These are phyloP conservation scores for Taeniopygia guttata DNA, from an alignment of 2,797 vertebrate species.

Conservation along the genomic window DNA sequence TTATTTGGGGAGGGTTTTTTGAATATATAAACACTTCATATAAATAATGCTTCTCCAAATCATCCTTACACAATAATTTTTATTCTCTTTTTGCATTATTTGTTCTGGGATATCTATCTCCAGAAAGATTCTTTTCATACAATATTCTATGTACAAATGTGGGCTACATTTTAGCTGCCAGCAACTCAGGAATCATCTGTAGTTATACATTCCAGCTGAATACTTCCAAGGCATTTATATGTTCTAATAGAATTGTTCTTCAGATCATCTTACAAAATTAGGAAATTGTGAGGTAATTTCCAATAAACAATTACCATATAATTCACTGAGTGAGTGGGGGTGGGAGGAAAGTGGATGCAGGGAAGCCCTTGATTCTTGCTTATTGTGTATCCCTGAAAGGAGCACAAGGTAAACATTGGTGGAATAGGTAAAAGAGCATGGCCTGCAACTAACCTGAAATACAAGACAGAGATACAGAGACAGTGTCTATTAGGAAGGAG, in stretches of 20 bases:
- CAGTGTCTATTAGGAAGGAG: background rate
- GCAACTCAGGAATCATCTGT: background rate
- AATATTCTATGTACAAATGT: background rate
- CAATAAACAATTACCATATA: background rate
- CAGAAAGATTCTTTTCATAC: background rate
- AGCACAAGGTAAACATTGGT: background rate
- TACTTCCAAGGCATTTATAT: background rate
- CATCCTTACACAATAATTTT: background rate
- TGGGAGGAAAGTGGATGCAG: background rate
- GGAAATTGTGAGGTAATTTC: background rate
- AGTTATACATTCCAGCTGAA: background rate
- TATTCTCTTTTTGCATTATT: background rate
- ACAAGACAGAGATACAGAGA: background rate
- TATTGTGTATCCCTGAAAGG: background rate
- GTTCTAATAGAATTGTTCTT: conserved; percentile 7
- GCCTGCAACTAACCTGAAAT: background rate
- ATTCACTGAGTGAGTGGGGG: background rate
- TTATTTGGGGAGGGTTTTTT: background rate
- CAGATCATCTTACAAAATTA: conserved; percentile 18
- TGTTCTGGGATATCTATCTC: background rate
- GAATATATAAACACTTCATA: background rate
- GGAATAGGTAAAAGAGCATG: background rate
- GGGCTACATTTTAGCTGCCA: background rate
- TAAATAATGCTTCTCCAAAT: background rate
- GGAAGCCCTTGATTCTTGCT: background rate